Conservation (phyloP, 2,113 vertebrate species). For the Dascyllus trimaculatus region DNA sequence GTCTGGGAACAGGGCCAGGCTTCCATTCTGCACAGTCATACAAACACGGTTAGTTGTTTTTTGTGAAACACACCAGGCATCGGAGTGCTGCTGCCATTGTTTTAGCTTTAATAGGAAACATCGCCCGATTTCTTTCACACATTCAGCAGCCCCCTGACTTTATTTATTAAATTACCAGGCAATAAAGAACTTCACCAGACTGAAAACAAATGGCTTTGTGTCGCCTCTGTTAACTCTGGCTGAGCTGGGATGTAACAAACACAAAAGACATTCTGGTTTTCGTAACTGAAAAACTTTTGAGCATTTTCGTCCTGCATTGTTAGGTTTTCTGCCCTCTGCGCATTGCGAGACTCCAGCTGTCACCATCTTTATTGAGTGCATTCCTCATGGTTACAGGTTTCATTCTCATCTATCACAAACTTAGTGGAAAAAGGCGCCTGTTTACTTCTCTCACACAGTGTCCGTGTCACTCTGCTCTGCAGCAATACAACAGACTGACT, state of each 20-base stretch:
- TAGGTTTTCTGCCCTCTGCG: not conserved
- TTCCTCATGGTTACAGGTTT: not conserved
- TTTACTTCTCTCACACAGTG: not conserved
- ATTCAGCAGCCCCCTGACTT: too few species aligned
- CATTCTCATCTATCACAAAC: not conserved
- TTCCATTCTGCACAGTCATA: too few species aligned
- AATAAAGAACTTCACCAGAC: too few species aligned
- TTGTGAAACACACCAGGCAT: too few species aligned
- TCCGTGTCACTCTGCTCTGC: not conserved
- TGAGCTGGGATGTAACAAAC: not conserved
- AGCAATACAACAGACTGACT: not conserved
- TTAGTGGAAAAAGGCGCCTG: not conserved
- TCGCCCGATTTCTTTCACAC: too few species aligned
- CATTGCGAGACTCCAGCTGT: not conserved
- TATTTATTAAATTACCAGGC: too few species aligned
- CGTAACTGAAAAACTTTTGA: not conserved
- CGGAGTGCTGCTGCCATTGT: too few species aligned
- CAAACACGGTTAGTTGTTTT: too few species aligned
- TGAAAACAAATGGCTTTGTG: too few species aligned
- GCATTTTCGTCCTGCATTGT: not conserved
- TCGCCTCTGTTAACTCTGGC: too few species aligned
- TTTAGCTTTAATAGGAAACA: too few species aligned
- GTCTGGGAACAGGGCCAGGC: too few species aligned
- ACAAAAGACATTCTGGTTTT: not conserved
- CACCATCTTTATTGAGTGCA: not conserved